A percentile compares a stretch with the other conserved stretches of the same genome.
These are phyloP conservation scores for Ctenopoma multispine DNA, from an alignment of 2,797 vertebrate genomes.

Conservation along the genomic window DNA sequence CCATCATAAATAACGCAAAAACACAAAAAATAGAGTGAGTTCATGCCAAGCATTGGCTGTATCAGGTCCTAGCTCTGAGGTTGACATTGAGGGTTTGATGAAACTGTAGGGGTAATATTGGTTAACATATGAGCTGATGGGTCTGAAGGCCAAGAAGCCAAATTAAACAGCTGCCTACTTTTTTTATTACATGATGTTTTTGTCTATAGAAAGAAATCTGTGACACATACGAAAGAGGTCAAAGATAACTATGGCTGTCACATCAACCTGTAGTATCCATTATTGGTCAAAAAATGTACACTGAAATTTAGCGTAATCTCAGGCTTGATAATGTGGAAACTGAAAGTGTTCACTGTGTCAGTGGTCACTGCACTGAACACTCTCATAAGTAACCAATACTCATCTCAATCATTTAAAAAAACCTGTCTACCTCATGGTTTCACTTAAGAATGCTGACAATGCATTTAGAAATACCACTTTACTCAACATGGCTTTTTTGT, in stretches of 20 bases:
- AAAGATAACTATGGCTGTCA: constrained; percentile 23
- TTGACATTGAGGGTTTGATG: constrained; percentile 47
- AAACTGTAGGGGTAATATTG: constrained; percentile 8
- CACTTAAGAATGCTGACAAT: constrained; percentile 2
- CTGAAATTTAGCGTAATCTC: no score
- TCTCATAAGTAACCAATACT: no score
- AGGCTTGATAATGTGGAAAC: no score
- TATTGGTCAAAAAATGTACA: background rate
- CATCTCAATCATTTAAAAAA: no score
- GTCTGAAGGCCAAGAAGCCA: constrained; percentile 15
- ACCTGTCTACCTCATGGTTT: background rate
- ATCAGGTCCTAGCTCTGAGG: constrained; percentile 52
- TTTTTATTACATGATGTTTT: background rate
- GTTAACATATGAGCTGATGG: constrained; percentile 3
- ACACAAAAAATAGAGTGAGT: constrained; percentile 64
- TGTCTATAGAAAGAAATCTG: background rate
- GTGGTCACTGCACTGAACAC: no score
- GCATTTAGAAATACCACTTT: background rate
- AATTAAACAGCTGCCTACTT: background rate
- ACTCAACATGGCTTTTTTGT: background rate
- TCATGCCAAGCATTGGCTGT: constrained; percentile 53
- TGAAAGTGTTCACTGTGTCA: background rate
- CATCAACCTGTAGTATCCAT: background rate
- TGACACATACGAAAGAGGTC: constrained; percentile 3
- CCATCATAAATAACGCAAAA: constrained; percentile 70